These are phyloP conservation scores for Magallana gigas DNA, from an alignment of 1,140 invertebrate species.

Conservation along the genomic window DNA sequence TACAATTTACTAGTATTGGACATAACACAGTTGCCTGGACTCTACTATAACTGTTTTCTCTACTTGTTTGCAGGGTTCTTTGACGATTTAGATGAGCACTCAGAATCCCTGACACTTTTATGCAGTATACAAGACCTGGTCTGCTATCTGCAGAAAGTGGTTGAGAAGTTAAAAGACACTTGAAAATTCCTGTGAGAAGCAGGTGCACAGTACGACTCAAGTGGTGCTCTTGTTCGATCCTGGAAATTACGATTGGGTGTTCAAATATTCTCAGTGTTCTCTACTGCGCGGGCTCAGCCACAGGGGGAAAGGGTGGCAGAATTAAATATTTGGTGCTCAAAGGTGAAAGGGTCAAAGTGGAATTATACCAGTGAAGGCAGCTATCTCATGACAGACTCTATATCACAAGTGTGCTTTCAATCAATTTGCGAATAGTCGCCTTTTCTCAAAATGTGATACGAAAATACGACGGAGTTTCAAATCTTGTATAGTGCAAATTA, in stretches of 20 bases:
- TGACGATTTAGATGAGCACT: conserved; percentile 86
- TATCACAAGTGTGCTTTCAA: conserved; percentile 10
- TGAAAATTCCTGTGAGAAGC: conserved; percentile 23
- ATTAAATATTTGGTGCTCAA: conserved; percentile 23
- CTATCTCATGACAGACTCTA: conserved; percentile 25
- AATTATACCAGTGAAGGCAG: conserved; percentile 32
- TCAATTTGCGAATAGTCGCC: conserved; percentile 35
- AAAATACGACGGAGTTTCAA: conserved; percentile 39
- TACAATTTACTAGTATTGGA: too few relatives aligned
- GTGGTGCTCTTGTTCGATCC: neutral
- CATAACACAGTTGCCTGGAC: too few relatives aligned
- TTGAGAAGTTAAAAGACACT: conserved; percentile 81
- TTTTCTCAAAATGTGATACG: conserved; percentile 42
- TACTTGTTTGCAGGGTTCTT: conserved; percentile 86
- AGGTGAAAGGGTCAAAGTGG: conserved; percentile 23
- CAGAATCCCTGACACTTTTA: conserved; percentile 87
- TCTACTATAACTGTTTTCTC: too few relatives aligned
- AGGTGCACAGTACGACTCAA: neutral
- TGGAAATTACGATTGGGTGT: neutral
- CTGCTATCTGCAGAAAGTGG: conserved; percentile 86
- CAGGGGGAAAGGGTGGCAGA: neutral
- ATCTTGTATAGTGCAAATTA: conserved; percentile 23
- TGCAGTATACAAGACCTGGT: conserved; percentile 88
- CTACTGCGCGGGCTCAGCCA: neutral
- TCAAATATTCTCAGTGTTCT: neutral